Base-by-base conservation (phyloP, 2,113 vertebrate species). In the cat (Felis catus) region DNA sequence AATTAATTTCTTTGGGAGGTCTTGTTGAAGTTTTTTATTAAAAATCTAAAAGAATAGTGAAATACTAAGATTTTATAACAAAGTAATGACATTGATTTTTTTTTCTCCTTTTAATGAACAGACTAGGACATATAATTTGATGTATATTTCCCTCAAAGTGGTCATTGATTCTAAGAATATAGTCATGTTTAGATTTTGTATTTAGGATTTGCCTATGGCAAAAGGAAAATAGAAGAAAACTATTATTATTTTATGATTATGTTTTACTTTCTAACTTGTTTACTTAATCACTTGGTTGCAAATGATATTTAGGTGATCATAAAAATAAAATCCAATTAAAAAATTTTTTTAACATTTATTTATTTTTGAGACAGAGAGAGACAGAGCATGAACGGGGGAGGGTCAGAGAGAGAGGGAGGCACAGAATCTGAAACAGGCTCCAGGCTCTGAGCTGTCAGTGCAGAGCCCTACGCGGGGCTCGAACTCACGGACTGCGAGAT, bases 1-100 rank as follows among this genome's bases (percentile, higher is more conserved):
- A 96, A 90, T 94, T 93, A 79, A 95, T 89, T 94, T 92, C 4
- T 80, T 95, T 97, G 63, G 12, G 29, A 65, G 16, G 10, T 89
- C 51, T 89, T 85, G 5, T 65, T 74, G n/a, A 91, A 70, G 29
- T 2, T 45, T 87, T 95, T 94, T 39, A 66, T 80, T 91, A 79
- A 87, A 87, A 86, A 81, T 78, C 39, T 95, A 31, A 93, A 58
- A 87, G 3, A 73, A 8, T 61, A 39, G 27, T 70, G 15, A 73
- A 89, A 80, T 91, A 36, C 23, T 74, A 92, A 95, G n/a, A 66
- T 85, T 97, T 97, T 96, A 61, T 78, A 83, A 71, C 4, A 66
- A 94, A 88, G n/a, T 61, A 82, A 68, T 53, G 25, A 87, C 7
- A 83, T 45, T 81, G 19, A 71, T 41, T 74, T 86, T 82, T 82